These are phyloP conservation scores for Apostichopus parvimensis DNA, from an alignment of 35 echinoderm and acorn worm species.

Conservation along the genomic window DNA sequence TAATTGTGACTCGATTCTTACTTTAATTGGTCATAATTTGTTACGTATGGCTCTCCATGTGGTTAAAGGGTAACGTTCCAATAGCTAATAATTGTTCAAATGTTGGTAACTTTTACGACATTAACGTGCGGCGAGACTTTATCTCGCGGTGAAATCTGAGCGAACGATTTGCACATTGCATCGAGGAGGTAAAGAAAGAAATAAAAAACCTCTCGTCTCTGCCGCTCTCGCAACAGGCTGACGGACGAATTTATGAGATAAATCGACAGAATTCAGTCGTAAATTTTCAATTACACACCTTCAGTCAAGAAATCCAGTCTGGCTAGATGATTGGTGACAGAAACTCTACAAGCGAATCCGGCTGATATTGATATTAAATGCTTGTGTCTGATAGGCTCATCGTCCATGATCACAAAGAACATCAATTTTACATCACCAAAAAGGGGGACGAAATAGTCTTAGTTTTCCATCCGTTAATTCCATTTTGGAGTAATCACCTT, in stretches of 20 bases:
- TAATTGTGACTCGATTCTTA: constrained; percentile 54
- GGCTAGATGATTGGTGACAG: constrained; percentile 32
- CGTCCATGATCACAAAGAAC: constrained; percentile 24
- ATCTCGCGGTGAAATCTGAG: background rate
- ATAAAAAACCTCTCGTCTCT: background rate
- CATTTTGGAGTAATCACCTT: constrained; percentile 10
- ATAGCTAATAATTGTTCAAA: constrained; percentile 14
- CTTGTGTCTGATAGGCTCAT: constrained; percentile 20
- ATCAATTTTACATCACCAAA: constrained; percentile 35
- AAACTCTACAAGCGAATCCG: constrained; percentile 12
- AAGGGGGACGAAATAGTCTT: background rate
- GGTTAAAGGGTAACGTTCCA: constrained; percentile 44
- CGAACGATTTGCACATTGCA: background rate
- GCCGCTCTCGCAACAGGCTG: background rate
- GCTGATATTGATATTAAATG: constrained; percentile 38
- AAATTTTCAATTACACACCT: constrained; percentile 35
- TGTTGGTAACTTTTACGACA: constrained; percentile 40
- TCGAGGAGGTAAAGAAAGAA: constrained; percentile 12
- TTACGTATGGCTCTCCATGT: constrained; percentile 31
- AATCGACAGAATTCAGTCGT: constrained; percentile 22
- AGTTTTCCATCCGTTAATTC: constrained; percentile 12
- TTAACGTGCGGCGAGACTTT: background rate
- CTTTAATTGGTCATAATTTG: constrained; percentile 64
- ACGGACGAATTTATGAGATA: constrained; percentile 30
- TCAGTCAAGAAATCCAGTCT: constrained; percentile 28